Evolutionary conservation across 2,113 vertebrate genomes (phyloP).

Genomic region (Gracilinanus agilis): DNA sequence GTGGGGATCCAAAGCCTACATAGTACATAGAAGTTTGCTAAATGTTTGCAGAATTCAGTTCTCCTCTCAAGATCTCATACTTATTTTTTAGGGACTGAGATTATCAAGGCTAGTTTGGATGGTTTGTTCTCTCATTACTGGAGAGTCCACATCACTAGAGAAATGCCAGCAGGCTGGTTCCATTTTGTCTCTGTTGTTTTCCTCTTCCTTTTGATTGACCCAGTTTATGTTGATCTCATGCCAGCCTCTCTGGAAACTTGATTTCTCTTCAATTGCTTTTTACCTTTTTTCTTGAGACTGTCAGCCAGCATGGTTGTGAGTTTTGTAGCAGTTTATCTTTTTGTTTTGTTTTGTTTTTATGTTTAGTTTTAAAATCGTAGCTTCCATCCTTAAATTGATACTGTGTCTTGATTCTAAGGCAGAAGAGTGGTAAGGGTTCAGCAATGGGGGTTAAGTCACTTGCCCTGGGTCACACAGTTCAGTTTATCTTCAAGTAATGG

Average conservation of each 20-base stretch:
- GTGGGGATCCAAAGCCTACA: not conserved
- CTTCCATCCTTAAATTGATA: too few species aligned
- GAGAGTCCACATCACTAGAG: not conserved
- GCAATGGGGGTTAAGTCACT: too few species aligned
- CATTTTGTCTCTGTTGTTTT: not conserved
- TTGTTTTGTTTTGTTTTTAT: too few species aligned
- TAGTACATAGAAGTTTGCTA: not conserved
- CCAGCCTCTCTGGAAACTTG: not conserved
- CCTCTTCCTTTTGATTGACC: not conserved
- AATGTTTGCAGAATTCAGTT: not conserved
- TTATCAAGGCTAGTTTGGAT: not conserved
- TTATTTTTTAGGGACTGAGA: too few species aligned
- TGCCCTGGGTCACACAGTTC: too few species aligned
- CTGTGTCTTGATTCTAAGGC: too few species aligned
- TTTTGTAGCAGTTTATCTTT: not conserved
- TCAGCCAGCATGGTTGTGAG: too few species aligned
- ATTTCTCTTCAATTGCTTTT: not conserved
- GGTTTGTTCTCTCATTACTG: not conserved
- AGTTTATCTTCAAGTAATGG: too few species aligned
- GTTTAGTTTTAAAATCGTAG: too few species aligned
- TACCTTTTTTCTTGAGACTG: not conserved
- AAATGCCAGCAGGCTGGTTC: not conserved
- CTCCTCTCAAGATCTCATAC: not conserved
- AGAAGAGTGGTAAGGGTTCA: too few species aligned
- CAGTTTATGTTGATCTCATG: not conserved